Percentiles rank a stretch among this genome's conserved stretches.
Evolutionary conservation across 2,888 invertebrate genomes (phyloP).

Genomic region (Hololepta plana): DNA sequence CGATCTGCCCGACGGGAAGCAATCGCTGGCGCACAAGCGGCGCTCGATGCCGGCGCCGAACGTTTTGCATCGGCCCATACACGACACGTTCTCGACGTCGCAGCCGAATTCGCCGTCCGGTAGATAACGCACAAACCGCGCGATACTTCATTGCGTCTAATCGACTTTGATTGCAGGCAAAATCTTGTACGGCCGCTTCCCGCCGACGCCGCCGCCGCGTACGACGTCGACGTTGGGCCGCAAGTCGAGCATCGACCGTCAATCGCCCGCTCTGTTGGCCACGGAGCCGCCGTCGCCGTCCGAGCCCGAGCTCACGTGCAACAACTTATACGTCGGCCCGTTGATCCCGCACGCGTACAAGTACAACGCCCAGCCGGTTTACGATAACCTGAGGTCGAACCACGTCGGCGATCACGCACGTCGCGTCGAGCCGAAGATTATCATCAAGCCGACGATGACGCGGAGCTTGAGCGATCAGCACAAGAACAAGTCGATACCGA

Average conservation of each 20-base stretch:
- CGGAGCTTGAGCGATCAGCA: conserved; percentile 17
- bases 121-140: too few species aligned
- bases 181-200: too few species aligned
- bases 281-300: conserved; percentile 28
- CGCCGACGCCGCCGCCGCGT: conserved; percentile 53
- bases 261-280: conserved; percentile 30
- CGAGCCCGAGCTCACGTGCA: conserved; percentile 32
- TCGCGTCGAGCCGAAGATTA: conserved; percentile 34
- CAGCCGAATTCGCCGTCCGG: conserved; percentile 21
- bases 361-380: conserved; percentile 19
- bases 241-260: conserved; percentile 24
- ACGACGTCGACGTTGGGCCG: conserved; percentile 49
- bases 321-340: conserved; percentile 35
- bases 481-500: conserved; percentile 9
- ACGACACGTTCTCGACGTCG: conserved; percentile 17
- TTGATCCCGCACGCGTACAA: conserved; percentile 23
- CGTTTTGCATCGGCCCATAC: conserved; percentile 19
- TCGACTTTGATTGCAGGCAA: too few species aligned
- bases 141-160: too few species aligned
- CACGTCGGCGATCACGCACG: conserved; percentile 3
- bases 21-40: conserved; percentile 29
- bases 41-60: conserved; percentile 42
- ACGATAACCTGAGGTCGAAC: conserved; percentile 16
- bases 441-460: conserved; percentile 37
- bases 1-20: conserved; percentile 39